These are phyloP conservation scores for Caenorhabditis parvicauda DNA, from an alignment of 2,888 invertebrate species.

Conservation along the genomic window DNA sequence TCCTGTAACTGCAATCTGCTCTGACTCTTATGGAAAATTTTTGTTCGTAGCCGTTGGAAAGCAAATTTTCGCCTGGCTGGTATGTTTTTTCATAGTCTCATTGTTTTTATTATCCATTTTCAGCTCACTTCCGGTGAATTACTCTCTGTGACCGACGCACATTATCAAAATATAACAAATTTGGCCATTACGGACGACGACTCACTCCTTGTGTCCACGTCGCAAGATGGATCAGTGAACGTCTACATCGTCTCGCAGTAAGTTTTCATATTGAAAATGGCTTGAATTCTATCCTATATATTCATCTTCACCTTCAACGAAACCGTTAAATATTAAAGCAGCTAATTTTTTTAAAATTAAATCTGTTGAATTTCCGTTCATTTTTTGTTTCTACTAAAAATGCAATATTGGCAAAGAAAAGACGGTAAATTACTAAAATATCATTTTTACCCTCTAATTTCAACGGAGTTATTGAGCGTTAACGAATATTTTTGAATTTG, in stretches of 20 bases:
- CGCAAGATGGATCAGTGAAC: conserved; percentile 46
- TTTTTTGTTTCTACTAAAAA: too few species aligned
- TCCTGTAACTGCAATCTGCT: conserved; percentile 25
- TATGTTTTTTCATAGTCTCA: conserved; percentile 10
- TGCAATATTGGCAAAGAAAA: too few species aligned
- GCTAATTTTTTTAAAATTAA: too few species aligned
- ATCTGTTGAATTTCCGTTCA: too few species aligned
- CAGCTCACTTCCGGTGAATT: conserved; percentile 47
- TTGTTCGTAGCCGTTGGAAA: conserved; percentile 43
- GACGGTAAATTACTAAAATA: too few species aligned
- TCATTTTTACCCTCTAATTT: too few species aligned
- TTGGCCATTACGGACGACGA: conserved; percentile 42
- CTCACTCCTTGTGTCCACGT: conserved; percentile 37
- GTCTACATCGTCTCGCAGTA: conserved; percentile 47
- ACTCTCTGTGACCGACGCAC: conserved; percentile 41
- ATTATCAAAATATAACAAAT: conserved; percentile 44
- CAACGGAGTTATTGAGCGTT: too few species aligned
- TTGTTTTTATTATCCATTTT: conserved; percentile 4
- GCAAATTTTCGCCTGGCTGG: conserved; percentile 49
- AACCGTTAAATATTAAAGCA: too few species aligned
- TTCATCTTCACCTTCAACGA: too few species aligned
- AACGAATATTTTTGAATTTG: too few species aligned
- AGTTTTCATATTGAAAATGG: conserved; percentile 4
- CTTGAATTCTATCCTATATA: neutral
- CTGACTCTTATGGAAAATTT: conserved; percentile 35